Evolutionary conservation across 1,140 invertebrate genomes (phyloP).

Genomic region (Ditylenchus dipsaci): DNA sequence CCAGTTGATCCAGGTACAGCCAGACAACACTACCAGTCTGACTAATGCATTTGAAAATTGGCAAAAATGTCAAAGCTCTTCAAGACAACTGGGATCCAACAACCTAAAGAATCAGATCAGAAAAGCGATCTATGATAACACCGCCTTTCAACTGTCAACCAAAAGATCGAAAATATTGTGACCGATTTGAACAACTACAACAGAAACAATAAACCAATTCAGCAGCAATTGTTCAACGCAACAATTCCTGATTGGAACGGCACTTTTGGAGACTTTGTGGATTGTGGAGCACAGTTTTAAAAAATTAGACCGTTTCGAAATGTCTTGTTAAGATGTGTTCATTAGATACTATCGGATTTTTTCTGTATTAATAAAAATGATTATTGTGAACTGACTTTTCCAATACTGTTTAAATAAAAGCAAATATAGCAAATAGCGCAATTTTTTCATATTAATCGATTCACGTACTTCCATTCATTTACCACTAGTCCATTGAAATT

Average conservation of each 20-base stretch:
- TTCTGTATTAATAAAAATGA: too few species aligned
- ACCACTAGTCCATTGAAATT: too few species aligned
- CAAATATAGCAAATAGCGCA: too few species aligned
- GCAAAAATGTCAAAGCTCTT: not conserved
- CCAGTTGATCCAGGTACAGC: not conserved
- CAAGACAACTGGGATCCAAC: not conserved
- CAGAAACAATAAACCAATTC: not conserved
- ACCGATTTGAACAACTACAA: not conserved
- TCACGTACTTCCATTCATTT: too few species aligned
- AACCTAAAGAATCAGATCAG: not conserved
- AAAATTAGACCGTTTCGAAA: too few species aligned
- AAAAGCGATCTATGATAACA: not conserved
- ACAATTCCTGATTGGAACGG: not conserved
- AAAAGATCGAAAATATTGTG: not conserved
- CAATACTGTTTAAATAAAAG: too few species aligned
- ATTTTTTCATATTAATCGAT: too few species aligned
- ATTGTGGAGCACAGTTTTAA: not conserved
- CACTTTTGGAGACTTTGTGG: not conserved
- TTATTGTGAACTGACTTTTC: too few species aligned
- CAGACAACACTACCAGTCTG: not conserved
- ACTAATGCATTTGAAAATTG: not conserved
- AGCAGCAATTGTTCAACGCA: not conserved
- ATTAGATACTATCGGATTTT: too few species aligned
- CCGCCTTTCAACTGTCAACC: not conserved
- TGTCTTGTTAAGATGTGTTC: too few species aligned